A percentile compares a stretch with the other conserved stretches of the same genome.
phyloP scores from a whole-genome alignment of 2,113 vertebrate species.

The Pseudopipra pipra region DNA sequence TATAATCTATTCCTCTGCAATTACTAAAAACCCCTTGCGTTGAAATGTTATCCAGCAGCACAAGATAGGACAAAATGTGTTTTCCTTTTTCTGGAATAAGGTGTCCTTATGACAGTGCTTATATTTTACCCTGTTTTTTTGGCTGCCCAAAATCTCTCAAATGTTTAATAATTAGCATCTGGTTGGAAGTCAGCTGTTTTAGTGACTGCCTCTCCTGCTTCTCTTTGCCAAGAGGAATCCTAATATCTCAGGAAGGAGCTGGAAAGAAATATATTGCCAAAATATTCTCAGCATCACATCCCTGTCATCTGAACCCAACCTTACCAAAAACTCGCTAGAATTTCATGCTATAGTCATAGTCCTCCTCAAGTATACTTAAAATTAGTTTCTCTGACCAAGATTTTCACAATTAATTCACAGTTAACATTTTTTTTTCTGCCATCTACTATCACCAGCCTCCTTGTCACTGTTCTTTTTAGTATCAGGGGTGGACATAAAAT shows the following conservation, averaged over 20 bases:
- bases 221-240: neutral
- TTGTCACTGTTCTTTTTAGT: neutral
- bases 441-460: neutral
- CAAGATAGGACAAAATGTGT: neutral
- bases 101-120: neutral
- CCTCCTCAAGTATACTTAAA: neutral
- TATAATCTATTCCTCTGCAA: neutral
- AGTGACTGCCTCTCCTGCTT: neutral
- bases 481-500: neutral
- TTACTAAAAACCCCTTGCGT: neutral
- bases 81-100: neutral
- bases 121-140: neutral
- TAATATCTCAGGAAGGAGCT: neutral
- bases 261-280: neutral
- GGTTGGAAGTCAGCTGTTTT: neutral
- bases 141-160: neutral
- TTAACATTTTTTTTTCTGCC: neutral
- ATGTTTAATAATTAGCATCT: neutral
- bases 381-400: neutral
- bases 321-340: neutral
- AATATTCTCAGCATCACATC: neutral
- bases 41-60: neutral
- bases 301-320: neutral
- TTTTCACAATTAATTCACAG: neutral
- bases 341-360: neutral